Conservation (phyloP, 2,888 invertebrate species). For the Dichetophora obliterata region DNA sequence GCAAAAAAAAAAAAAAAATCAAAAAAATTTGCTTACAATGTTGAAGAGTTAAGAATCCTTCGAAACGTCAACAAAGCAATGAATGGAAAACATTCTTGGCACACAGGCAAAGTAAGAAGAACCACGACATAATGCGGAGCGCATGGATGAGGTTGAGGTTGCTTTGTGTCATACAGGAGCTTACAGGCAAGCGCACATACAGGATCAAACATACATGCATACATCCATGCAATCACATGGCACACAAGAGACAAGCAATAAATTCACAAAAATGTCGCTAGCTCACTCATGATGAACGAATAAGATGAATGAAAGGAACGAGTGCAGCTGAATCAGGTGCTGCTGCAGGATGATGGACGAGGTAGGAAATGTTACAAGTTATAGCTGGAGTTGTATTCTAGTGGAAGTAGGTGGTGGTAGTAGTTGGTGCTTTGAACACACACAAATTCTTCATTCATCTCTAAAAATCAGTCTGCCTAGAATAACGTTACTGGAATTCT, state of each 20-base stretch:
- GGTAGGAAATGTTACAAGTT: neutral
- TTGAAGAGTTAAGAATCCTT: neutral
- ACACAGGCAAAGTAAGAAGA: neutral
- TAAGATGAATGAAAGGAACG: neutral
- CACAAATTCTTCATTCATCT: neutral
- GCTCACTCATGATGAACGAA: slow-evolving; percentile 11
- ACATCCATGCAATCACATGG: neutral
- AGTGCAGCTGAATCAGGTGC: neutral
- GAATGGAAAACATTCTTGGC: slow-evolving; percentile 5
- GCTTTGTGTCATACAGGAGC: neutral
- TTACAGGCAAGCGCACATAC: neutral
- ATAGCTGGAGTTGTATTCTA: neutral
- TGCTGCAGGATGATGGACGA: neutral
- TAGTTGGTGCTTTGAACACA: neutral
- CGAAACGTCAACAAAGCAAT: slow-evolving; percentile 22
- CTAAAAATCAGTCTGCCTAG: neutral
- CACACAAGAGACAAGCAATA: slow-evolving; percentile 28
- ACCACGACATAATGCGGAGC: neutral
- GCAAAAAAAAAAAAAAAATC: neutral
- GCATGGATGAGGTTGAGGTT: slow-evolving; percentile 14
- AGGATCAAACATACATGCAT: neutral
- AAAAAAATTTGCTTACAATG: neutral
- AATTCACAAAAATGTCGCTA: slow-evolving; percentile 20
- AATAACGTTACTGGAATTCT: neutral
- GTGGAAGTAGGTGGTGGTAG: neutral